phyloP scores from a whole-genome alignment of 1,140 invertebrate genomes.

The Hydropsyche tenuis region DNA sequence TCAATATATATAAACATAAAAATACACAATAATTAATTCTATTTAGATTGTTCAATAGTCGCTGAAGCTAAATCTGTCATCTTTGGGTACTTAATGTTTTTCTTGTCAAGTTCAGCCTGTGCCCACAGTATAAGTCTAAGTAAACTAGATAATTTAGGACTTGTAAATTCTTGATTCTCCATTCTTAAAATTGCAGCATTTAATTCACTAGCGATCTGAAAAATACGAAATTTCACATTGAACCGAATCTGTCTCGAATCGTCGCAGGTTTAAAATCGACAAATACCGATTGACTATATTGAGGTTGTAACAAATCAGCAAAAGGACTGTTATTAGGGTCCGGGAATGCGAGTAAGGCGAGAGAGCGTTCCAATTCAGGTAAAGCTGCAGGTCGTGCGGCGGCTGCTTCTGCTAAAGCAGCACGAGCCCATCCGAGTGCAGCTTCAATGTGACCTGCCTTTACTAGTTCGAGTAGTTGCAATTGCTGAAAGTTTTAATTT shows the following conservation, averaged over 20 bases:
- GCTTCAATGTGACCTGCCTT: conserved; percentile 87
- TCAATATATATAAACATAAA: background rate
- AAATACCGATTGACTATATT: conserved; percentile 89
- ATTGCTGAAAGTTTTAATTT: conserved; percentile 69
- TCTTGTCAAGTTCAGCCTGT: conserved; percentile 93
- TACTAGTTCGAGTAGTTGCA: conserved; percentile 95
- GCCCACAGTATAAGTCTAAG: conserved; percentile 94
- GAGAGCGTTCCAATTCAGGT: conserved; percentile 81
- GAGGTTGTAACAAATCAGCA: conserved; percentile 90
- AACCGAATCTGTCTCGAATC: conserved; percentile 6
- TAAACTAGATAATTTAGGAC: conserved; percentile 88
- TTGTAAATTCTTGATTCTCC: conserved; percentile 87
- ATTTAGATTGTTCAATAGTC: conserved; percentile 79
- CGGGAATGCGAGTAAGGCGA: conserved; percentile 95
- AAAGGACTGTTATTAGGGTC: conserved; percentile 95
- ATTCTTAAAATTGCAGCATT: conserved; percentile 95
- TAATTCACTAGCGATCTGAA: conserved; percentile 93
- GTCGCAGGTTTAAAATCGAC: background rate
- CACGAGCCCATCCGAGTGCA: conserved; percentile 94
- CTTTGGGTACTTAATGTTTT: conserved; percentile 91
- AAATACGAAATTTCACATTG: too few species aligned
- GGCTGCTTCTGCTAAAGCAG: conserved; percentile 89
- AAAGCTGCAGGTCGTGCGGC: conserved; percentile 84
- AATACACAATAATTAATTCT: conserved; percentile 47
- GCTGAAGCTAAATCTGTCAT: conserved; percentile 88